These are phyloP conservation scores for Sipha flava DNA, from an alignment of 1,140 invertebrate species.

Conservation along the genomic window DNA sequence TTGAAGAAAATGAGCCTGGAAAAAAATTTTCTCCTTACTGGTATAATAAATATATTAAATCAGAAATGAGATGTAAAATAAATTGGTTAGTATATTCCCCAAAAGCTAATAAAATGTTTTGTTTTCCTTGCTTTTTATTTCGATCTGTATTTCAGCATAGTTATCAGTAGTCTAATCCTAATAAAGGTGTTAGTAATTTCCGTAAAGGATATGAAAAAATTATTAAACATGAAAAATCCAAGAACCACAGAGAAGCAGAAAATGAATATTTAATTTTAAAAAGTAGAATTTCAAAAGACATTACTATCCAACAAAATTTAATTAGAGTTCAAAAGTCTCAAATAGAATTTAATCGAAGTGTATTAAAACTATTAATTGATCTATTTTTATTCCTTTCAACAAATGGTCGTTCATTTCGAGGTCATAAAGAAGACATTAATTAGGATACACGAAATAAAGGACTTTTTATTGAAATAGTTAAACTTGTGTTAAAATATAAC, in stretches of 20 bases:
- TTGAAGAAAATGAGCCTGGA: neutral
- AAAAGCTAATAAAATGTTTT: neutral
- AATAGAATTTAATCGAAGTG: neutral
- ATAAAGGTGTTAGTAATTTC: neutral
- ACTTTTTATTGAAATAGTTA: neutral
- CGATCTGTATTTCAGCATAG: neutral
- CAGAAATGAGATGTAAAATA: neutral
- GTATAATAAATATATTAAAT: neutral
- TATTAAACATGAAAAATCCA: neutral
- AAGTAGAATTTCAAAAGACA: neutral
- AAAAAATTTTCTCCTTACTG: neutral
- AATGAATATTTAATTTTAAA: neutral
- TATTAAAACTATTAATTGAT: neutral
- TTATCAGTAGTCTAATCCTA: neutral
- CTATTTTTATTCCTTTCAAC: neutral
- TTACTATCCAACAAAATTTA: neutral
- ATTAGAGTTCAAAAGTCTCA: neutral
- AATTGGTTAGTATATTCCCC: neutral
- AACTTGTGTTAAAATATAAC: neutral
- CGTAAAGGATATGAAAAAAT: neutral
- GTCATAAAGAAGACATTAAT: neutral
- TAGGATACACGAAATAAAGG: neutral
- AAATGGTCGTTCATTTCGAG: neutral
- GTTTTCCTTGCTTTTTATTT: neutral
- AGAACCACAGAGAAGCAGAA: neutral